phyloP scores from a whole-genome alignment of 2,113 vertebrate species.

The Apteryx owenii region DNA sequence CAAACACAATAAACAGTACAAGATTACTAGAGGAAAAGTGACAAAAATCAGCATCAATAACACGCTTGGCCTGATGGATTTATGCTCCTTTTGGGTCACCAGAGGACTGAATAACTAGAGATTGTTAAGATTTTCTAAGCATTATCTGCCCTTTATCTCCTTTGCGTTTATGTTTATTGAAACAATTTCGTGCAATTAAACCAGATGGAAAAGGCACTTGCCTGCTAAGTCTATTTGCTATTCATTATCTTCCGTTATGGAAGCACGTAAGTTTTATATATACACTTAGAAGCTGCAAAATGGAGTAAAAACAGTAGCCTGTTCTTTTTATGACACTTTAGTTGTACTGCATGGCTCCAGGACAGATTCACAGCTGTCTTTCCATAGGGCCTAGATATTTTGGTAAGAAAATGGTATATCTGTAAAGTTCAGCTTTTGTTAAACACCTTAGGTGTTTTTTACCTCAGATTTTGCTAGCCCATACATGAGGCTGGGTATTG shows the following conservation, averaged over 20 bases:
- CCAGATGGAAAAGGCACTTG: neutral
- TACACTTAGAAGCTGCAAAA: neutral
- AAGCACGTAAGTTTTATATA: neutral
- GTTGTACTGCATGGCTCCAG: neutral
- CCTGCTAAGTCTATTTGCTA: neutral
- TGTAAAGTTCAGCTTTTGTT: neutral
- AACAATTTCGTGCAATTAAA: neutral
- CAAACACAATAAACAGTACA: neutral
- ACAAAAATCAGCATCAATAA: neutral
- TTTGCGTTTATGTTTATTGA: neutral
- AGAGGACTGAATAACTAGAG: neutral
- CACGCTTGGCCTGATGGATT: neutral
- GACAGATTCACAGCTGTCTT: neutral
- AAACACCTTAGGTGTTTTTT: neutral
- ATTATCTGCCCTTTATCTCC: neutral
- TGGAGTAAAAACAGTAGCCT: neutral
- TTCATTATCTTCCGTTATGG: neutral
- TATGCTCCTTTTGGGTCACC: neutral
- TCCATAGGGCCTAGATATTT: neutral
- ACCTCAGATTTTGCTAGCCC: neutral
- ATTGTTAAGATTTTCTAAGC: neutral
- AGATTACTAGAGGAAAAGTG: neutral
- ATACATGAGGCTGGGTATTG: neutral
- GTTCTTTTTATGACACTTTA: accelerated
- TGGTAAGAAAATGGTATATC: neutral